phyloP scores from a whole-genome alignment of 1,140 invertebrate genomes.

The Drosophila carrolli region DNA sequence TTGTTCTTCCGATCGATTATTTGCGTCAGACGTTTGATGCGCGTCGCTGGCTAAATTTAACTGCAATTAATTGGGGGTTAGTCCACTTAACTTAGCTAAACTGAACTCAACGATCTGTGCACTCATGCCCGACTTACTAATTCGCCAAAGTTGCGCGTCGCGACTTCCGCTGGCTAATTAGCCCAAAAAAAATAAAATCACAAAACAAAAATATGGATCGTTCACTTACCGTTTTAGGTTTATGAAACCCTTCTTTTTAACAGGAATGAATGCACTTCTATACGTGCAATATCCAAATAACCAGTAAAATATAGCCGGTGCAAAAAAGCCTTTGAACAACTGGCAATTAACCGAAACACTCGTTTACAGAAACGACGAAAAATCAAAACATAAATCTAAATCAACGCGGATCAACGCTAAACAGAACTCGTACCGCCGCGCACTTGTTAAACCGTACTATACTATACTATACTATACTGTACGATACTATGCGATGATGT shows the following conservation, averaged over 20 bases:
- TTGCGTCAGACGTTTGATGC: constrained; percentile 39
- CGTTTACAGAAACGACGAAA: constrained; percentile 7
- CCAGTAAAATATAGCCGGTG: not conserved
- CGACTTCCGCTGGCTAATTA: constrained; percentile 45
- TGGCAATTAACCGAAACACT: constrained; percentile 26
- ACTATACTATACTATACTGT: constrained; percentile 4
- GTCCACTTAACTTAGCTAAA: constrained; percentile 37
- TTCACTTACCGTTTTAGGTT: constrained; percentile 31
- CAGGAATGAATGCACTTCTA: constrained; percentile 2
- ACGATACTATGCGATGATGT: constrained; percentile 13
- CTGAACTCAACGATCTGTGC: constrained; percentile 43
- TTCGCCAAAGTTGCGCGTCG: constrained; percentile 27
- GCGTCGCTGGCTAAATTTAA: constrained; percentile 62
- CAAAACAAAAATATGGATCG: constrained; percentile 4
- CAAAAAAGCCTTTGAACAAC: constrained; percentile 2
- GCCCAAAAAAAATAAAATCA: constrained; percentile 19
- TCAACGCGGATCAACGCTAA: constrained; percentile 25
- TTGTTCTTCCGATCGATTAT: constrained; percentile 50
- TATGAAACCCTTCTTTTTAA: constrained; percentile 16
- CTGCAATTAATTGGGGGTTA: constrained; percentile 53
- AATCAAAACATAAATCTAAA: constrained; percentile 43
- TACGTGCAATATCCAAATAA: constrained; percentile 17
- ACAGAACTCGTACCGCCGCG: constrained; percentile 23
- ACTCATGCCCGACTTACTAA: constrained; percentile 56
- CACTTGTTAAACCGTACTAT: constrained; percentile 15